Conservation (phyloP, 2,888 invertebrate species). For the Polia nebulosa region DNA sequence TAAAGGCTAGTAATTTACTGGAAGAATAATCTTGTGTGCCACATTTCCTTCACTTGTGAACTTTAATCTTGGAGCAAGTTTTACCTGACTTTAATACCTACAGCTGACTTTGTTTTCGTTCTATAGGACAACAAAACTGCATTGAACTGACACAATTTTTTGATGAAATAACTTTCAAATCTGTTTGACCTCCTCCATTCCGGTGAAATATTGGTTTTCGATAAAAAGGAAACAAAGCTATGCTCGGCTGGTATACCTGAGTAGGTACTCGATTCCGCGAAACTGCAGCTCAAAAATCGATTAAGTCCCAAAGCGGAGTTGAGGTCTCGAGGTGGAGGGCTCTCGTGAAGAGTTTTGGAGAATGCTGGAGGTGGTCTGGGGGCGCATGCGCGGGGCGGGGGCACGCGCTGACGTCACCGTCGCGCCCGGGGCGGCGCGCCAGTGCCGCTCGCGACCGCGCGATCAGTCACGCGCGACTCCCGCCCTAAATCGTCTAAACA, state of each 20-base stretch:
- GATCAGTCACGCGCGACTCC: slow-evolving; percentile 86
- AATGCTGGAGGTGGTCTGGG: slow-evolving; percentile 73
- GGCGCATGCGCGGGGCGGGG: slow-evolving; percentile 86
- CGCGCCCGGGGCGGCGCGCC: slow-evolving; percentile 86
- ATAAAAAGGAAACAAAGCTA: slow-evolving; percentile 54
- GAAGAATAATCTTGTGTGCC: slow-evolving; percentile 21
- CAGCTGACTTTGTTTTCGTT: slow-evolving; percentile 19
- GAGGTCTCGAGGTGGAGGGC: slow-evolving; percentile 89
- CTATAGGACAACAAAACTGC: slow-evolving; percentile 12
- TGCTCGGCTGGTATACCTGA: slow-evolving; percentile 75
- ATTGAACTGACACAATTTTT: slow-evolving; percentile 16
- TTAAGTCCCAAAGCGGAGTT: slow-evolving; percentile 88
- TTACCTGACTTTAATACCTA: neutral
- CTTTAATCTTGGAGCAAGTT: slow-evolving; percentile 5
- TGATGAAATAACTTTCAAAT: slow-evolving; percentile 36
- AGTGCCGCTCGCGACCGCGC: slow-evolving; percentile 89
- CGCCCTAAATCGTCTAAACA: slow-evolving; percentile 81
- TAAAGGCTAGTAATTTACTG: slow-evolving; percentile 40
- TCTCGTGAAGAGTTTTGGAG: slow-evolving; percentile 87
- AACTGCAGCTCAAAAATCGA: slow-evolving; percentile 90
- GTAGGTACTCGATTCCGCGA: slow-evolving; percentile 80
- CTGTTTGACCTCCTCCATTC: slow-evolving; percentile 37
- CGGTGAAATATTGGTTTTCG: slow-evolving; percentile 57
- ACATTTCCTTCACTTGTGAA: slow-evolving; percentile 17
- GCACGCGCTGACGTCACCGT: slow-evolving; percentile 88